A percentile compares a stretch with the other conserved stretches of the same genome.
Conservation (phyloP, 1,140 invertebrate species). For the Archivesica marissinica region DNA sequence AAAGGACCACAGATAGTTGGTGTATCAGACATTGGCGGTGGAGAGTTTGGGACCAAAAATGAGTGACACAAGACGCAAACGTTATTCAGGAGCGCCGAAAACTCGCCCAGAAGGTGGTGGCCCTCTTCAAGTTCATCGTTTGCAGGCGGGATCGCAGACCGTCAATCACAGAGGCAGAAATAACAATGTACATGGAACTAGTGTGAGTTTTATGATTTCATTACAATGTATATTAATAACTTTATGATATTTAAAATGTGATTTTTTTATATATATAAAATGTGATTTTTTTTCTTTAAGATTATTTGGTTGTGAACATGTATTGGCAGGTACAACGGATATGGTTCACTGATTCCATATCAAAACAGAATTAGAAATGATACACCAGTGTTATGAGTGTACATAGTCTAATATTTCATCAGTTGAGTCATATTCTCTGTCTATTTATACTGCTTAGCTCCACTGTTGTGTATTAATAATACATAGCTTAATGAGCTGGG, state of each 20-base stretch:
- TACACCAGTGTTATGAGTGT: too few relatives aligned
- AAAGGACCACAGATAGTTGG: too few relatives aligned
- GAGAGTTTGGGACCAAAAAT: conserved; percentile 54
- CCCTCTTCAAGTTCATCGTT: conserved; percentile 64
- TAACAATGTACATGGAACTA: conserved; percentile 63
- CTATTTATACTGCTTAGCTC: too few relatives aligned
- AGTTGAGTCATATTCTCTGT: too few relatives aligned
- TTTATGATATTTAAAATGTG: not conserved
- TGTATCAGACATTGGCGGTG: not conserved
- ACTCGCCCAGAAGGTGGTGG: conserved; percentile 72
- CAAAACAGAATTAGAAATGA: conserved; percentile 55
- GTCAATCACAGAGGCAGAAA: conserved; percentile 65
- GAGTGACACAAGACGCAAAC: conserved; percentile 78
- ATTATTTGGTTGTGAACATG: not conserved
- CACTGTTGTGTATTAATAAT: too few relatives aligned
- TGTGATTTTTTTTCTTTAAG: not conserved
- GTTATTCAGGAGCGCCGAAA: conserved; percentile 67
- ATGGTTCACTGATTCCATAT: conserved; percentile 42
- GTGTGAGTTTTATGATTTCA: conserved; percentile 53
- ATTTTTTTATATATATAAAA: not conserved
- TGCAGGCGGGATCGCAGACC: conserved; percentile 58
- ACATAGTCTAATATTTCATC: too few relatives aligned
- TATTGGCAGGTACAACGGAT: not conserved
- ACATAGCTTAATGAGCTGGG: too few relatives aligned
- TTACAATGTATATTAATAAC: conserved; percentile 17